Evolutionary conservation across 2,888 invertebrate genomes (phyloP), one percentile per base, ranked within the genome.

Genomic region (Pyrocoelia pectoralis): DNA sequence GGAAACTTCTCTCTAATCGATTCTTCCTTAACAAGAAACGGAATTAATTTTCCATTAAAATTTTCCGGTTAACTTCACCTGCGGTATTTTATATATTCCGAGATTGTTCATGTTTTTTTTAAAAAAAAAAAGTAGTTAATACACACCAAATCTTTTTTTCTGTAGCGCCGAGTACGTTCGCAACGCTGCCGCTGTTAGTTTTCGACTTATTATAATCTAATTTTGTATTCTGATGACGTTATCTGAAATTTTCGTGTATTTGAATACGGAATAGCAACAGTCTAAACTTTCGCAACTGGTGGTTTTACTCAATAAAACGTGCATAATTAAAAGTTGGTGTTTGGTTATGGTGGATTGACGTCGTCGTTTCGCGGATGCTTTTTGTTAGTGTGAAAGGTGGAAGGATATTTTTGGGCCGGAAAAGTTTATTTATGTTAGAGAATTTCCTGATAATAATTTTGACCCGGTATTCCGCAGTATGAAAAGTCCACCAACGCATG

Each of bases 401-500:
- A n/a, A 6, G n/a, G 3, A 8, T n/a, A 33, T 33, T 33, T 33
- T 33, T 3, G n/a, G 33, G 8, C 8, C 8, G 2, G n/a, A 33
- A n/a, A 2, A 33, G 33, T 33, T 33, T 33, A 33, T 33, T 28
- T 28, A 18, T 19, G 24, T 33, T 15, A 12, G 50, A 57, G 33
- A 52, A 28, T 43, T 50, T 51, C 41, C 41, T 51, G 38, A 51
- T 13, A 51, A 51, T 58, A 58, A 52, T 46, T 52, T 52, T 17
- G 52, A 51, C 24, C 43, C 58, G 24, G 48, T 46, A 50, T 62
- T 33, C 51, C 56, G 43, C 51, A 56, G 51, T 14, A 56, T 51
- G 50, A 56, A 50, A 56, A 56, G 38, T 62, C 52, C 62, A 53
- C 62, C 62, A 62, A 62, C 62, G 62, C 62, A 54, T 33, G 56